phyloP scores from a whole-genome alignment of 2,113 vertebrate genomes.

The Uria aalge region DNA sequence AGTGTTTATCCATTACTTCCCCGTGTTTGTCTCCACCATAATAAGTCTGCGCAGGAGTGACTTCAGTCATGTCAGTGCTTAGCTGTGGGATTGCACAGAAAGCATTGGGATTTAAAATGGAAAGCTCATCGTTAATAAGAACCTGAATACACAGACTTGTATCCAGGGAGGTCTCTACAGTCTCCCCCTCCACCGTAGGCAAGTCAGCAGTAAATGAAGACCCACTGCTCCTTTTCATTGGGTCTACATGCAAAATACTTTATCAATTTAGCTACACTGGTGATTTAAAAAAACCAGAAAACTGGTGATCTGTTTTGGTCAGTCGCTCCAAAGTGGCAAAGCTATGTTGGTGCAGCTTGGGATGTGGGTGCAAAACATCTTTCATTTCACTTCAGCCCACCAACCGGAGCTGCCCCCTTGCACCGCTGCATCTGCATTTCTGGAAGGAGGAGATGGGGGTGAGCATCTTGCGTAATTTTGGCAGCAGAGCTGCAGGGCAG shows the following conservation, averaged over 20 bases:
- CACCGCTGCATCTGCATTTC: background rate
- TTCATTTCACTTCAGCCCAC: background rate
- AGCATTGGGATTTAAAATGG: background rate
- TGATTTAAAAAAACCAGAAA: background rate
- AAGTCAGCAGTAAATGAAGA: background rate
- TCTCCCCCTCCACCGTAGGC: background rate
- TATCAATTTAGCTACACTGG: rapidly evolving
- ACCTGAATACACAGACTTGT: background rate
- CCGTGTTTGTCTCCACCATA: background rate
- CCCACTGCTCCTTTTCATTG: background rate
- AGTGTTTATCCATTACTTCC: conserved; percentile 27
- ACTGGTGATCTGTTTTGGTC: background rate
- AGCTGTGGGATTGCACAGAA: background rate
- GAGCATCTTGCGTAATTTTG: background rate
- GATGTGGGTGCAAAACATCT: background rate
- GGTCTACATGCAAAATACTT: background rate
- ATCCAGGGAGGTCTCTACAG: background rate
- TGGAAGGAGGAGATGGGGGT: background rate
- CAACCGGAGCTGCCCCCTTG: background rate
- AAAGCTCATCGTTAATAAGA: background rate
- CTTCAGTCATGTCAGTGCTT: background rate
- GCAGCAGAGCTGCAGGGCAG: background rate
- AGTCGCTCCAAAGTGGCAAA: background rate
- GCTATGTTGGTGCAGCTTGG: background rate
- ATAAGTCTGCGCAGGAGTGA: background rate